A percentile compares a stretch with the other conserved stretches of the same genome.
Conservation (phyloP, 2,888 invertebrate species). For the Microdon myrmicae region DNA sequence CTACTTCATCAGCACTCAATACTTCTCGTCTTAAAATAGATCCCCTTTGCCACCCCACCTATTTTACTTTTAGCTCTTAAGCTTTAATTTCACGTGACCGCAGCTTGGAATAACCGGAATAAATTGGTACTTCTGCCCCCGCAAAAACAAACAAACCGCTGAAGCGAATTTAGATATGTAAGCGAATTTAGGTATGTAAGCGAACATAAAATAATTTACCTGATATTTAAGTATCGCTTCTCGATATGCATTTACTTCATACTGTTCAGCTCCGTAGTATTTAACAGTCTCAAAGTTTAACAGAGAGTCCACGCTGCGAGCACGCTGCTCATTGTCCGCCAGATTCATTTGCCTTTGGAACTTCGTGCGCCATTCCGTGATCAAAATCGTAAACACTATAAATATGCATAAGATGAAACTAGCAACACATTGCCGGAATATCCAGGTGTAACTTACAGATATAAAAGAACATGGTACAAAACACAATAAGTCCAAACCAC, state of each 20-base stretch:
- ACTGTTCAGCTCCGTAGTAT: slow-evolving; percentile 94
- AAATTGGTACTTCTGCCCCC: no score
- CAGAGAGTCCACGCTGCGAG: slow-evolving; percentile 93
- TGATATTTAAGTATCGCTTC: slow-evolving; percentile 88
- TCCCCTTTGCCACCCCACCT: no score
- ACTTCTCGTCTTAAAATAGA: no score
- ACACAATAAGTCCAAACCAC: slow-evolving; percentile 96
- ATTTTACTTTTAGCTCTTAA: no score
- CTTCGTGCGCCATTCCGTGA: slow-evolving; percentile 99
- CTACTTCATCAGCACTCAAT: no score
- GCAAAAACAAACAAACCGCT: no score
- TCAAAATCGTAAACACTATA: slow-evolving; percentile 81
- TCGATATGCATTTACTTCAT: slow-evolving; percentile 87
- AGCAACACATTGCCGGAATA: slow-evolving; percentile 8
- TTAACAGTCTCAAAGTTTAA: slow-evolving; percentile 99
- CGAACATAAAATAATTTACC: slow-evolving; percentile 68
- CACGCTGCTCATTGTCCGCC: slow-evolving; percentile 91
- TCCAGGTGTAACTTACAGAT: slow-evolving; percentile 77
- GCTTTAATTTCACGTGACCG: no score
- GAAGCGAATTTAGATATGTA: no score
- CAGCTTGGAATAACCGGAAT: no score
- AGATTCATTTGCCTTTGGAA: slow-evolving; percentile 93
- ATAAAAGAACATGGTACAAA: slow-evolving; percentile 91
- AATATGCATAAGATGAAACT: slow-evolving; percentile 18
- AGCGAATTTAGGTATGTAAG: no score